These are phyloP conservation scores for Pagrus major DNA, from an alignment of 2,113 vertebrate species.

Conservation along the genomic window DNA sequence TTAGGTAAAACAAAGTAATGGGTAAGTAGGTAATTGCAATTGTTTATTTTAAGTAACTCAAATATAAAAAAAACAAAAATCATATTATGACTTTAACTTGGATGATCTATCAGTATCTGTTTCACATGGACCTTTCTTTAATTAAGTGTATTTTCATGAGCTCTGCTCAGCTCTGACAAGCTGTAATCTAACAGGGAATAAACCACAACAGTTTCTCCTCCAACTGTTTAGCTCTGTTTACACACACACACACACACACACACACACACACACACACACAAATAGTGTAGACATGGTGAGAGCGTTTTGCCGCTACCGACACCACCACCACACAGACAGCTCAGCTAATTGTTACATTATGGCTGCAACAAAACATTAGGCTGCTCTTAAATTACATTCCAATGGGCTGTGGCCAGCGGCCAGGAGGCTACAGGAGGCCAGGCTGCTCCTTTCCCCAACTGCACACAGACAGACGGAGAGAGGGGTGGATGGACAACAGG, in stretches of 20 bases:
- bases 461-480: not conserved
- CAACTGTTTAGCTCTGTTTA: conserved; percentile 39
- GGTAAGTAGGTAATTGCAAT: not conserved
- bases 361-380: conserved; percentile 76
- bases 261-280: conserved; percentile 27
- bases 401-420: conserved; percentile 48
- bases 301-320: conserved; percentile 20
- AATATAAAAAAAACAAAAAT: not conserved
- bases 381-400: conserved; percentile 80
- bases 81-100: not conserved
- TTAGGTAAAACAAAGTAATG: not conserved
- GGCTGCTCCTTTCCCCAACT: not conserved
- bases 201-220: conserved; percentile 11
- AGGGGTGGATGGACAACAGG: conserved; percentile 11
- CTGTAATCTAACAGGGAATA: conserved; percentile 9
- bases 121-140: not conserved
- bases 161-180: not conserved
- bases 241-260: conserved; percentile 35
- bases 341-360: conserved; percentile 81
- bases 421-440: conserved; percentile 39
- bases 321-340: conserved; percentile 45
- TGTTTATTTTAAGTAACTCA: not conserved
- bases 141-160: not conserved
- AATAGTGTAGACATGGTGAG: not conserved
- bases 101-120: not conserved